These are phyloP conservation scores for Lepidothrix coronata DNA, from an alignment of 2,113 vertebrate species.

Conservation along the genomic window DNA sequence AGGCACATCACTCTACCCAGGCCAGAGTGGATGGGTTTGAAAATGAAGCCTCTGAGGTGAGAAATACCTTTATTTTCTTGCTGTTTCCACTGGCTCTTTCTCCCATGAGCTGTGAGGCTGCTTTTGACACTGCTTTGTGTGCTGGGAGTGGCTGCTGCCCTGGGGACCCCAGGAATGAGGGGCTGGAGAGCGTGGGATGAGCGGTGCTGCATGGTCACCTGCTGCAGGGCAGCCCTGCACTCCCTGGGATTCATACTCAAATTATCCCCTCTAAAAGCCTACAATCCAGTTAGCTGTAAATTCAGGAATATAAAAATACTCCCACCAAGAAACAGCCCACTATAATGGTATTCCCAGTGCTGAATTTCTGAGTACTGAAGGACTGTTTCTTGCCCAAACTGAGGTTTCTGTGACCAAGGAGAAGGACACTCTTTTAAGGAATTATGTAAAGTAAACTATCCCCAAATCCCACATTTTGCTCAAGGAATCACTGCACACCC, in stretches of 20 bases:
- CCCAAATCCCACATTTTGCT: not conserved
- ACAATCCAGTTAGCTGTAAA: rapidly evolving
- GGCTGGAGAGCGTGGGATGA: not conserved
- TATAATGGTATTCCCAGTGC: rapidly evolving
- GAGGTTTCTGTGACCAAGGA: not conserved
- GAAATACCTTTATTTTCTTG: not conserved
- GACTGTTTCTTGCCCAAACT: not conserved
- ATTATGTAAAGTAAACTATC: not conserved
- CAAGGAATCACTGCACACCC: not conserved
- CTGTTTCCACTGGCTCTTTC: not conserved
- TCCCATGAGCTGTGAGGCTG: not conserved
- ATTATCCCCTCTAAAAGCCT: not conserved
- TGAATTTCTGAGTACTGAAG: not conserved
- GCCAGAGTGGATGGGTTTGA: slow-evolving; percentile 66
- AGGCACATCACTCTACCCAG: slow-evolving; percentile 73
- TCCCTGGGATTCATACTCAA: not conserved
- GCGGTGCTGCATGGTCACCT: not conserved
- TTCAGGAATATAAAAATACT: not conserved
- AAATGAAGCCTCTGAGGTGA: slow-evolving; percentile 79
- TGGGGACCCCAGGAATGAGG: not conserved
- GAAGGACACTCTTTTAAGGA: not conserved
- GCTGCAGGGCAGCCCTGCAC: not conserved
- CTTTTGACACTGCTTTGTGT: not conserved
- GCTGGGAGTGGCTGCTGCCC: not conserved
- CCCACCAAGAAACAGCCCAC: not conserved